These are phyloP conservation scores for Leptopterna dolabrata DNA, from an alignment of 2,888 invertebrate genomes.

Conservation along the genomic window DNA sequence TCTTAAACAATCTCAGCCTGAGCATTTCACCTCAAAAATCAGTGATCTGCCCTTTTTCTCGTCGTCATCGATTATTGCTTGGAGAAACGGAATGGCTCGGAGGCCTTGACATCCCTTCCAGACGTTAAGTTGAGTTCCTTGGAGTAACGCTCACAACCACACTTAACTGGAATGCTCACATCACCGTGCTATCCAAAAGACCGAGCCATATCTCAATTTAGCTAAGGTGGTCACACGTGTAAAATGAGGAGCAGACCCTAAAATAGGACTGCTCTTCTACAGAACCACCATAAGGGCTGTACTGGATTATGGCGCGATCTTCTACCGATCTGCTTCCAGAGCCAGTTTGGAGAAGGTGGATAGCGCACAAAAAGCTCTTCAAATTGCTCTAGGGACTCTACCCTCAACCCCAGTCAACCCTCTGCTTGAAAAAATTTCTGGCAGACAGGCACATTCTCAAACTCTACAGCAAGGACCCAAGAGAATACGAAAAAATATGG, in stretches of 20 bases:
- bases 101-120: background rate
- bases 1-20: background rate
- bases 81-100: background rate
- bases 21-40: background rate
- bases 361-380: background rate
- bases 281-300: background rate
- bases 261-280: background rate
- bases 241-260: slow-evolving; percentile 1
- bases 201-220: background rate
- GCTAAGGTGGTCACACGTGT: background rate
- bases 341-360: background rate
- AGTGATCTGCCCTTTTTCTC: background rate
- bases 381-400: background rate
- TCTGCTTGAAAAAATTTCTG: background rate
- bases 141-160: slow-evolving; percentile 11
- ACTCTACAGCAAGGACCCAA: background rate
- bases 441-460: background rate
- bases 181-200: background rate
- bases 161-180: slow-evolving; percentile 38
- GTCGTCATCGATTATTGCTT: background rate
- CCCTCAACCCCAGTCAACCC: background rate
- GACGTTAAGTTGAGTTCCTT: background rate
- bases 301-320: background rate
- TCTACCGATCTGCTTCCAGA: background rate
- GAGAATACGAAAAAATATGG: background rate